A percentile compares a stretch with the other conserved stretches of the same genome.
phyloP scores from a whole-genome alignment of 2,113 vertebrate genomes.

The Chelonoidis abingdonii region DNA sequence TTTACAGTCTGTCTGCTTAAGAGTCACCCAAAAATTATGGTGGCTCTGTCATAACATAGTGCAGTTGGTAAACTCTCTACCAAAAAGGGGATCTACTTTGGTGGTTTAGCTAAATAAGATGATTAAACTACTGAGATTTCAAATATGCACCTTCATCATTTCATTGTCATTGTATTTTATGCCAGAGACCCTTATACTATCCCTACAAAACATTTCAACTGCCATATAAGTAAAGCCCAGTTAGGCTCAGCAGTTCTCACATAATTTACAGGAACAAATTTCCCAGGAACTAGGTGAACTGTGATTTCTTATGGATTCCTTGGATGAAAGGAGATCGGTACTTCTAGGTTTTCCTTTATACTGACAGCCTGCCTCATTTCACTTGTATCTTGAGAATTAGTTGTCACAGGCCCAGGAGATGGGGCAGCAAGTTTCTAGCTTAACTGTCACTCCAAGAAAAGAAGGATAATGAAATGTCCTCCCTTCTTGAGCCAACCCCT shows the following conservation, averaged over 20 bases:
- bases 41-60: not conserved
- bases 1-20: not conserved
- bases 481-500: not conserved
- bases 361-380: not conserved
- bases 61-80: not conserved
- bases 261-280: not conserved
- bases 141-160: not conserved
- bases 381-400: not conserved
- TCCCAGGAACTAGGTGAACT: not conserved
- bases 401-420: not conserved
- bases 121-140: not conserved
- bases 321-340: not conserved
- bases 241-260: not conserved
- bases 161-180: not conserved
- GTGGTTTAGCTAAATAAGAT: not conserved
- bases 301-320: not conserved
- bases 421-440: not conserved
- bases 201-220: not conserved
- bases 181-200: not conserved
- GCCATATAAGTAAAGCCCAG: not conserved
- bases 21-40: not conserved
- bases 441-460: not conserved
- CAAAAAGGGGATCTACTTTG: not conserved
- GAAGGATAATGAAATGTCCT: not conserved
- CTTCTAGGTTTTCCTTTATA: not conserved